Evolutionary conservation across 2,113 vertebrate species (phyloP).

Genomic region (Neodon shergylaensis): DNA sequence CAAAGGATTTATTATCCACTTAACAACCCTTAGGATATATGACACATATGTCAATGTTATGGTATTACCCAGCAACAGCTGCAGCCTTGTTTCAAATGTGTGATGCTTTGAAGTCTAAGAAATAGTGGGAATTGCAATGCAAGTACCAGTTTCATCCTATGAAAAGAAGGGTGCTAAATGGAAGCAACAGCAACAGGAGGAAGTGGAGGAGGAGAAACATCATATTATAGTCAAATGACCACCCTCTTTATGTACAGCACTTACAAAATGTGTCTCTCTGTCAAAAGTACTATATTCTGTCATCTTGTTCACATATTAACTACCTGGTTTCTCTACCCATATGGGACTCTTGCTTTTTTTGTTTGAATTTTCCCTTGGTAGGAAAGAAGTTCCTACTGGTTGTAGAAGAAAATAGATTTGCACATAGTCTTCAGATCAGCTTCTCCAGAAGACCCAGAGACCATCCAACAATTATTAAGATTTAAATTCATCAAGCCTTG

Average conservation of each 20-base stretch:
- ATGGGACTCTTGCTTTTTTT: background rate
- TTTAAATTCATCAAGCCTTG: background rate
- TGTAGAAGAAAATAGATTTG: background rate
- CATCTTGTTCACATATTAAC: background rate
- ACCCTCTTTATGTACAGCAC: background rate
- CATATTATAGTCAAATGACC: background rate
- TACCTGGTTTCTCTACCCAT: background rate
- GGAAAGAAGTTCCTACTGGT: background rate
- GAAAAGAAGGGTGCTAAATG: background rate
- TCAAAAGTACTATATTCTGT: background rate
- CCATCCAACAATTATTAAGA: background rate
- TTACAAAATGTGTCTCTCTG: background rate
- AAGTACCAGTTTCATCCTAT: background rate
- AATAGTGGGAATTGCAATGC: background rate
- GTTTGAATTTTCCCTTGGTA: background rate
- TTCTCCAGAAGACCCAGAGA: background rate
- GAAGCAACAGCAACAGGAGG: background rate
- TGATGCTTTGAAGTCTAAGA: background rate
- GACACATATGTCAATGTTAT: background rate
- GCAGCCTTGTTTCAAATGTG: background rate
- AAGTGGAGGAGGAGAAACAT: background rate
- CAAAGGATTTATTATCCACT: background rate
- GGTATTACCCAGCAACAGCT: conserved; percentile 26
- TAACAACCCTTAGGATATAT: conserved; percentile 47
- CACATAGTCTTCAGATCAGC: background rate